Percentiles rank a stretch among this genome's conserved stretches.
phyloP scores from a whole-genome alignment of 1,140 invertebrate species.

The Hirudo medicinalis region DNA sequence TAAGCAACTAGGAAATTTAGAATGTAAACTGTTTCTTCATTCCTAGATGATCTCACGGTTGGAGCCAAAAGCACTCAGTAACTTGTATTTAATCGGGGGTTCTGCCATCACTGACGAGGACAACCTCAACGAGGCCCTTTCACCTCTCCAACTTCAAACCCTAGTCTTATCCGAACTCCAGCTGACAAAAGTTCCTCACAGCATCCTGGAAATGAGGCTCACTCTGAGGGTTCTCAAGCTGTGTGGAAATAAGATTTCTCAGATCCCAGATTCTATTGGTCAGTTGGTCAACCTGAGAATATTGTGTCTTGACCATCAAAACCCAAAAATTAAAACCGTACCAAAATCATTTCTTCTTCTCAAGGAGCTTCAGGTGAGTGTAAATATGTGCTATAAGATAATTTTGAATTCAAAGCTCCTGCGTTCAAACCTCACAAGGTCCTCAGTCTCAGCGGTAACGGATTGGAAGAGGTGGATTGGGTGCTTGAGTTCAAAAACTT shows the following conservation, averaged over 20 bases:
- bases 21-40: not conserved
- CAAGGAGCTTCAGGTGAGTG: not conserved
- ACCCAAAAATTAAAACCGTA: not conserved
- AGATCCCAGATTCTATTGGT: not conserved
- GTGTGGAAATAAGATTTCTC: not conserved
- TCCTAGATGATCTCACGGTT: not conserved
- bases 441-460: conserved; percentile 6
- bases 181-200: not conserved
- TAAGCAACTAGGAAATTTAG: not conserved
- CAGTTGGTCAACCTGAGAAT: not conserved
- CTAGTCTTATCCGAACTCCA: not conserved
- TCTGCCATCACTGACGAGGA: not conserved
- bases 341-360: not conserved
- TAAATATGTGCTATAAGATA: not conserved
- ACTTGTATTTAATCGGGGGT: conserved; percentile 3
- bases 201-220: not conserved
- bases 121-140: not conserved
- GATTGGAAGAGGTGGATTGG: conserved; percentile 7
- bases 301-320: conserved; percentile 7
- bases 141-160: not conserved
- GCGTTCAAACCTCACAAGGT: conserved; percentile 5
- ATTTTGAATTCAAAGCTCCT: not conserved
- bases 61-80: not conserved
- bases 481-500: not conserved
- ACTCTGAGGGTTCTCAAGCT: not conserved